These are phyloP conservation scores for Thripadectes ignobilis DNA, from an alignment of 2,797 vertebrate species.

Conservation along the genomic window DNA sequence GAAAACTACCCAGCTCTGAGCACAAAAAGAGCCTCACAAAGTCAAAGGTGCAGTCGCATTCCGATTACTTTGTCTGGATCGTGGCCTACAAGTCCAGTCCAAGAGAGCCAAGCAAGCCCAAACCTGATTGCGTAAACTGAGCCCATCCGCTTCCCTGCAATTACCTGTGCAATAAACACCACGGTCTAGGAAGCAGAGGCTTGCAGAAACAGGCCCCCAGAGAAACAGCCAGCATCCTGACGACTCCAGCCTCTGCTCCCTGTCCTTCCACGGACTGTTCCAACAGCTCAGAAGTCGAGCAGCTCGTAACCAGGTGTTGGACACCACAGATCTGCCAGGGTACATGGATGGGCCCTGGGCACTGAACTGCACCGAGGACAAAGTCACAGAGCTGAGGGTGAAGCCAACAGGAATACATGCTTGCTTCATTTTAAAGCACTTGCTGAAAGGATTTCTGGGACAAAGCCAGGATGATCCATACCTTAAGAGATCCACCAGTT, in stretches of 20 bases:
- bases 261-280: rapidly evolving
- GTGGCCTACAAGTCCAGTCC: not conserved
- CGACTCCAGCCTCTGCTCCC: not conserved
- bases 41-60: not conserved
- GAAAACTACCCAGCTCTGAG: not conserved
- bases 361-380: not conserved
- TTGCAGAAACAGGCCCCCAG: constrained; percentile 42
- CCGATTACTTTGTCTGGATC: not conserved
- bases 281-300: not conserved
- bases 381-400: not conserved
- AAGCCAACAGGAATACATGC: not conserved
- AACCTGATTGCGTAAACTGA: constrained; percentile 15
- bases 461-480: not conserved
- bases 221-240: not conserved
- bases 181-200: not conserved
- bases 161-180: constrained; percentile 26
- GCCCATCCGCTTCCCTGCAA: constrained; percentile 2
- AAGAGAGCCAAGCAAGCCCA: constrained; percentile 41
- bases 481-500: not conserved
- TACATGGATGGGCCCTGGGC: rapidly evolving
- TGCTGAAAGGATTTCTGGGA: not conserved
- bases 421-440: not conserved
- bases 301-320: not conserved
- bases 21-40: not conserved
- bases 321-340: rapidly evolving